Evolutionary conservation across 37 sponge, comb jelly and placozoan genomes (phyloP).

Genomic region (Eunapius fragilis): DNA sequence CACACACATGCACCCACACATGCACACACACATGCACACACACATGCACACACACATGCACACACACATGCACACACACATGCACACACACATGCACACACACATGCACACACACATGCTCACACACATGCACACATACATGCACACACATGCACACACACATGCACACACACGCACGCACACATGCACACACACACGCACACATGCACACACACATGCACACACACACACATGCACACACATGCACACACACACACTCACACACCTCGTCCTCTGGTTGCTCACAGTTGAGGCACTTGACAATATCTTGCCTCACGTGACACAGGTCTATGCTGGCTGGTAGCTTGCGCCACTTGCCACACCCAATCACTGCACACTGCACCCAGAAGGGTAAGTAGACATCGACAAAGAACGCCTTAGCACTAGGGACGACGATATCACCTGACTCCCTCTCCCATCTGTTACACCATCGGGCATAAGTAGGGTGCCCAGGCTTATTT

Average conservation of each 20-base stretch:
- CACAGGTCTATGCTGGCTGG: constrained; percentile 53
- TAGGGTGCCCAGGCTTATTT: constrained; percentile 53
- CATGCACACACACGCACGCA: not conserved
- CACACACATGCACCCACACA: not conserved
- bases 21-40: no score
- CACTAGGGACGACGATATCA: constrained; percentile 21
- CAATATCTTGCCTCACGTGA: constrained; percentile 54
- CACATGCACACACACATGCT: not conserved
- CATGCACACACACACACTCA: not conserved
- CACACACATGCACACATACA: not conserved
- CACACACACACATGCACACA: not conserved
- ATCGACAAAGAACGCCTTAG: constrained; percentile 61
- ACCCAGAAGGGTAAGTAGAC: constrained; percentile 78
- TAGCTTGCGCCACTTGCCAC: constrained; percentile 75
- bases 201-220: not conserved
- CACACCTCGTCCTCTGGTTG: constrained; percentile 62
- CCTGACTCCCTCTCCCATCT: constrained; percentile 68
- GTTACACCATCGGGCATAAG: constrained; percentile 48
- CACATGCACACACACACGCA: not conserved
- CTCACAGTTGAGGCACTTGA: constrained; percentile 61
- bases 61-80: not conserved
- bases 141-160: not conserved
- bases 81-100: not conserved
- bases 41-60: not conserved
- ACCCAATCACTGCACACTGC: constrained; percentile 45